Percentiles rank a stretch among this genome's conserved stretches.
Conservation (phyloP, 2,888 invertebrate species). For the Hydriomena furcata region DNA sequence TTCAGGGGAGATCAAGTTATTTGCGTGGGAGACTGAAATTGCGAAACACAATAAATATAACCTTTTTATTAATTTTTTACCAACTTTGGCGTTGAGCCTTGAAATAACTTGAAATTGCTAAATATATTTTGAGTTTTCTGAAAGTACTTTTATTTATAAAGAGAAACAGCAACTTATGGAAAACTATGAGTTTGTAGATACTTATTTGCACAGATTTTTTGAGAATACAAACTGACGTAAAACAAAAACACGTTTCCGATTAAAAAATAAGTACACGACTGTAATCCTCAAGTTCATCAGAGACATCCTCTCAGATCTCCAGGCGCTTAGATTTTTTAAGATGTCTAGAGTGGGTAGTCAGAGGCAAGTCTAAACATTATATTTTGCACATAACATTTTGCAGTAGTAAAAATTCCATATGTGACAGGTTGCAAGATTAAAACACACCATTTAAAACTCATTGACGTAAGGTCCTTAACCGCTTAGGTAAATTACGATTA, state of each 20-base stretch:
- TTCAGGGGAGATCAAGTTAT: conserved; percentile 1
- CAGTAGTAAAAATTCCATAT: too few relatives aligned
- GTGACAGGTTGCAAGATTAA: conserved; percentile 7
- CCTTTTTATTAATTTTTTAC: not conserved
- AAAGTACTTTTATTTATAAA: not conserved
- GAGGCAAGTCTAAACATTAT: too few relatives aligned
- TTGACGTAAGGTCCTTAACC: conserved; percentile 8
- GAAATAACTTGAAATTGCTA: not conserved
- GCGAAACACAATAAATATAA: not conserved
- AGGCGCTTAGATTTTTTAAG: too few relatives aligned
- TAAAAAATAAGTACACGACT: too few relatives aligned
- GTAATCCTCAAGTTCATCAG: too few relatives aligned
- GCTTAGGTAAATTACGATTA: not conserved
- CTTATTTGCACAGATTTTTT: too few relatives aligned
- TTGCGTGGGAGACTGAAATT: conserved; percentile 2
- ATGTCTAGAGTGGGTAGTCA: too few relatives aligned
- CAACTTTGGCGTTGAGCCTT: not conserved
- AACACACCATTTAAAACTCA: conserved; percentile 4
- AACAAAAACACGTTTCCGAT: not conserved
- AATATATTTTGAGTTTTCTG: not conserved
- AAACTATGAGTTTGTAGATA: too few relatives aligned
- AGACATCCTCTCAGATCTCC: too few relatives aligned
- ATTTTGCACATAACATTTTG: too few relatives aligned
- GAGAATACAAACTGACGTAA: conserved; percentile 1
- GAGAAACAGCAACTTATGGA: not conserved